phyloP scores from a whole-genome alignment of 2,797 vertebrate genomes.

The Iguana delicatissima region DNA sequence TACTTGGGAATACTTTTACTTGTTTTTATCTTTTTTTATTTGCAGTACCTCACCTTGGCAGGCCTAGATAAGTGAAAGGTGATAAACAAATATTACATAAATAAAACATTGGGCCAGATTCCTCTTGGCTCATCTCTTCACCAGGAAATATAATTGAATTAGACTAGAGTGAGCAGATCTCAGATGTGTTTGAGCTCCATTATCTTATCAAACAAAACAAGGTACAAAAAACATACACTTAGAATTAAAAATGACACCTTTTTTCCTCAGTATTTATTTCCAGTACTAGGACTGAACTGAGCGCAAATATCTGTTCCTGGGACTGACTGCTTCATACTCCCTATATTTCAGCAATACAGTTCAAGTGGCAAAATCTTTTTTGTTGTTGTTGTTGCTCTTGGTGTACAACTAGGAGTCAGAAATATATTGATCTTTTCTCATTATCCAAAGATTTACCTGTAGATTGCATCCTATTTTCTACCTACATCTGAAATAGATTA shows the following conservation, averaged over 20 bases:
- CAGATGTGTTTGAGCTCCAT: background rate
- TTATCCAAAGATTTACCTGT: background rate
- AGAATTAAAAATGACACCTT: background rate
- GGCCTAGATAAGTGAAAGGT: too few species aligned
- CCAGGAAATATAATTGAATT: background rate
- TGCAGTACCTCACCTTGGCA: too few species aligned
- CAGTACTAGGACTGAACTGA: background rate
- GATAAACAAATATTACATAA: too few species aligned
- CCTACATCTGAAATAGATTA: background rate
- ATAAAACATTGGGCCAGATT: background rate
- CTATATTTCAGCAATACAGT: background rate
- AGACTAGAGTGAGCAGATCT: background rate
- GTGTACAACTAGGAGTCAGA: background rate
- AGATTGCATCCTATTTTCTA: background rate
- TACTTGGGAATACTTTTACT: too few species aligned
- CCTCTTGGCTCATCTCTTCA: background rate
- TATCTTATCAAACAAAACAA: background rate
- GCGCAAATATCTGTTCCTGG: background rate
- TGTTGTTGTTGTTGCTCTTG: background rate
- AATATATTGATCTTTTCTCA: background rate
- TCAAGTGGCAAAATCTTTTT: background rate
- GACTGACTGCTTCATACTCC: background rate
- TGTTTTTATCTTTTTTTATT: too few species aligned
- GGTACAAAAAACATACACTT: background rate
- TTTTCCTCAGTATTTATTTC: background rate